Evolutionary conservation across 2,113 vertebrate genomes (phyloP), one percentile per base, ranked within the genome.

Genomic region (Thomomys bottae): DNA sequence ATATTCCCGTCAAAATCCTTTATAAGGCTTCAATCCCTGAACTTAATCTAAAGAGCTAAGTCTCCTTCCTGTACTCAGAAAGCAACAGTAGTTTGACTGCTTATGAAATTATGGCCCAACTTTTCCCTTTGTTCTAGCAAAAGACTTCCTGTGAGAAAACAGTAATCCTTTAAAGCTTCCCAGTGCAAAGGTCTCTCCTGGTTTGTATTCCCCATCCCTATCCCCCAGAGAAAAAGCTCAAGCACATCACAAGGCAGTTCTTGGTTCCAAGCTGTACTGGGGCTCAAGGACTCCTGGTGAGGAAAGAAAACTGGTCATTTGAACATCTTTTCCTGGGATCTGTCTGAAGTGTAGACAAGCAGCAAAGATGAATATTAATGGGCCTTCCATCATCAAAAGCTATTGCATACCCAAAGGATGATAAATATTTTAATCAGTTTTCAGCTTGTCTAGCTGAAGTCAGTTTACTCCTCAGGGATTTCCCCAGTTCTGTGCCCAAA

Each of bases 341-440:
- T 96, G 95, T 98, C 97, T 98, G 97, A 97, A 97, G 97, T 97
- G 96, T 96, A 95, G 96, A 98, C 97, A 98, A 96, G 97, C 93
- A 96, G 97, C 97, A 94, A 96, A 96, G 96, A 97, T 97, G 97
- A 98, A 98, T 98, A 98, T 97, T 98, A 98, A 98, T 98, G 98
- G 64, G 96, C 93, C 93, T 96, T 97, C 97, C 97, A 97, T 97
- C 98, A 98, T 98, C 98, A 98, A 98, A 98, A 97, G 97, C 97
- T 95, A 95, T 97, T 98, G 97, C 97, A 97, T 97, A 98, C 97
- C 97, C 97, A 97, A 98, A 98, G 98, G 97, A 98, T 97, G 96
- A 97, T 96, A 98, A 98, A 97, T 97, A 98, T 98, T 98, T 98
- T 98, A 98, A 98, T 98, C 98, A 97, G 97, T 97, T 98, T 98